Evolutionary conservation across 1,140 invertebrate genomes (phyloP).

Genomic region (Aphelinus certus): DNA sequence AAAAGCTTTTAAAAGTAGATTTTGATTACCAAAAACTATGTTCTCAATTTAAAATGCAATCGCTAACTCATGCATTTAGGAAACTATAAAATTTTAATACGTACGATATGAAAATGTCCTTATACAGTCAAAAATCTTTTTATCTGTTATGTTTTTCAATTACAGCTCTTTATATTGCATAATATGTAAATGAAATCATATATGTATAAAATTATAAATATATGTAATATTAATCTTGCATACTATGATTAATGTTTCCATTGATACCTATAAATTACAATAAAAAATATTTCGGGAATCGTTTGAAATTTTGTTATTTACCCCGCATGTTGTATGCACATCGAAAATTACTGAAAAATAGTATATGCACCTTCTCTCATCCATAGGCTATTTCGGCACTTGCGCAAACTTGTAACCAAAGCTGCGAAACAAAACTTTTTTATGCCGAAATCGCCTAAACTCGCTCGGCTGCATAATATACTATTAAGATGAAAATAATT

Average conservation of each 20-base stretch:
- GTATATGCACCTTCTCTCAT: too few species aligned
- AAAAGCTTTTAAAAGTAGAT: constrained; percentile 43
- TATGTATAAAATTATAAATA: constrained; percentile 44
- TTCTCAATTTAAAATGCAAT: constrained; percentile 39
- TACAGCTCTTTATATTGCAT: constrained; percentile 47
- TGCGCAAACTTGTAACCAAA: too few species aligned
- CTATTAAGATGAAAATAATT: too few species aligned
- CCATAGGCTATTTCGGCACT: too few species aligned
- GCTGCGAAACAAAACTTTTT: too few species aligned
- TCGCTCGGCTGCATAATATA: too few species aligned
- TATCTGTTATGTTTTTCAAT: constrained; percentile 49
- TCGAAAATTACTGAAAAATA: too few species aligned
- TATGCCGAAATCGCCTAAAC: too few species aligned
- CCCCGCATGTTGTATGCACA: too few species aligned
- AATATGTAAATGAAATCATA: constrained; percentile 50
- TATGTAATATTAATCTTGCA: constrained; percentile 30
- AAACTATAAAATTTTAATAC: constrained; percentile 22
- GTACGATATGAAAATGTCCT: constrained; percentile 13
- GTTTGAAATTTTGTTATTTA: too few species aligned
- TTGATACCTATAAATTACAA: constrained; percentile 32
- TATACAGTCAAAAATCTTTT: constrained; percentile 28
- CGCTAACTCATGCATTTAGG: constrained; percentile 27
- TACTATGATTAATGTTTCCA: constrained; percentile 35
- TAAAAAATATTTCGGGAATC: constrained; percentile 39
- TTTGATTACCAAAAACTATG: constrained; percentile 34